Base-by-base conservation (phyloP, 64 coral and sea anemone species). In the Montipora cactus region DNA sequence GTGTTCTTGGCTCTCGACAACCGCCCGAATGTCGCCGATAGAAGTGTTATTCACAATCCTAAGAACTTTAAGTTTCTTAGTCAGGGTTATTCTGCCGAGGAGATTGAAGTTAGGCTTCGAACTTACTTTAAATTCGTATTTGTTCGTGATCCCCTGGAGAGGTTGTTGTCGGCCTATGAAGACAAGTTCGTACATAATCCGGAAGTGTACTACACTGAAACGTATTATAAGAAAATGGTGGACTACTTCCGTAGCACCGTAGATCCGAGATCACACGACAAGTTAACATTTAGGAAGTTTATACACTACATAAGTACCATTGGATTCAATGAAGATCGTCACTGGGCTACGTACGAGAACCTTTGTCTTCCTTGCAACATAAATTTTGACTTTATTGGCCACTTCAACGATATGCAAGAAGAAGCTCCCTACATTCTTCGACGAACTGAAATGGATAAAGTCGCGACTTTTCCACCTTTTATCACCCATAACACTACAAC, bases 41-140 rank as follows among this genome's bases (percentile, higher is more conserved):
- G 9, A 2, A 45, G 9, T 7, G 37, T 44, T 44, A 47, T 49
- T 19, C 47, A 78, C 15, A 18, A 78, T 49, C 2, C 2, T 16
- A 16, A 15, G 8, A 6, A 78, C 18, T 78, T 6, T 50, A 86
- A 71, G 22, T 86, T 49, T 10, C 64, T 86, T 8, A 4, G 4
- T 50, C 37, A 37, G 37, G 0, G 16, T 22, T 86, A 86, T 50
- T 47, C 82, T 4, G 18, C 5, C 2, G 59, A 84, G 22, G 66
- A 49, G 48, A 19, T 71, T 23, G 46, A 49, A 2, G 2, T 19
- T 6, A 86, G 47, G 64, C 62, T 86, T 15, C 16, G 71, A 71
- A 71, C 64, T 2, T 86, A 86, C 66, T 86, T 49, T 10, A 86
- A 86, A 18, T 86, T 86, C 13, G 13, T 86, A 2, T 86, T 86